Conservation (phyloP, 2,888 invertebrate species). For the Carcina quercana region DNA sequence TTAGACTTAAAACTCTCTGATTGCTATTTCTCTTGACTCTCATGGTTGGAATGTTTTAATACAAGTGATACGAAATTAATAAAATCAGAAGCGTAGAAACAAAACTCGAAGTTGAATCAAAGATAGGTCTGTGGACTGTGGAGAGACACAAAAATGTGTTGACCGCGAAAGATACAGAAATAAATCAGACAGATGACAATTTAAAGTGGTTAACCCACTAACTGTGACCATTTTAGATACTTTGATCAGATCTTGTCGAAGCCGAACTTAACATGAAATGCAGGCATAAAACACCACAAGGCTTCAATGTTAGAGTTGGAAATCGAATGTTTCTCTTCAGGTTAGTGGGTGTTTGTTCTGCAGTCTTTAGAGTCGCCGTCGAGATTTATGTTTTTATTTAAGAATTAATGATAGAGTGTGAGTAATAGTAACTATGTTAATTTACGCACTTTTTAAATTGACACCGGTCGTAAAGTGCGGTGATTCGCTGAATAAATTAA, state of each 20-base stretch:
- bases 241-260: conserved; percentile 72
- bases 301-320: conserved; percentile 34
- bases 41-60: no score
- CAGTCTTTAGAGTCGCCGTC: conserved; percentile 52
- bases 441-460: conserved; percentile 49
- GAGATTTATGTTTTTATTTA: conserved; percentile 73
- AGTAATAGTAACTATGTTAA: conserved; percentile 67
- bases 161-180: conserved; percentile 69
- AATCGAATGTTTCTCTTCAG: conserved; percentile 24
- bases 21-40: no score
- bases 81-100: no score
- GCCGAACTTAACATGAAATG: conserved; percentile 37
- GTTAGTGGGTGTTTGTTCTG: conserved; percentile 67
- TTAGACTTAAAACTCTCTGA: no score
- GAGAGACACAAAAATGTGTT: conserved; percentile 61
- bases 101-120: no score
- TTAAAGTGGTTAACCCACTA: conserved; percentile 76
- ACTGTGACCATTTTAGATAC: conserved; percentile 76
- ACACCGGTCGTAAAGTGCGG: conserved; percentile 31
- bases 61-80: no score
- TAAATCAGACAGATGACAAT: conserved; percentile 76
- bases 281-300: conserved; percentile 27
- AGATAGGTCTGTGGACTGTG: no score
- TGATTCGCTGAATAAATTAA: conserved; percentile 18
- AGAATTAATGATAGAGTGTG: conserved; percentile 65